Evolutionary conservation across 2,113 vertebrate genomes (phyloP).

Genomic region (Oryctolagus cuniculus): mOryCun1.1 NC_091436.1:51204001-51204500

Average conservation of each 20-base stretch:
- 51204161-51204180: background rate
- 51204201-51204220: background rate
- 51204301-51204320: too few relatives aligned
- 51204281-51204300: background rate
- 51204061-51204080: constrained; percentile 44
- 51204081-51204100: constrained; percentile 64
- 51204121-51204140: constrained; percentile 62
- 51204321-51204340: background rate
- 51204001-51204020: constrained; percentile 3
- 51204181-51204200: background rate
- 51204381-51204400: background rate
- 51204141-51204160: background rate
- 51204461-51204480: too few relatives aligned
- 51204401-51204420: background rate
- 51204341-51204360: background rate
- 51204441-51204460: background rate
- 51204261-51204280: background rate
- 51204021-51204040: constrained; percentile 56
- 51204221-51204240: background rate
- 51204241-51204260: background rate
- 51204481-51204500: too few relatives aligned
- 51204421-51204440: background rate
- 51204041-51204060: constrained; percentile 29
- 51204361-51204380: background rate
- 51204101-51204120: constrained; percentile 14